phyloP scores from a whole-genome alignment of 2,888 invertebrate genomes.

The Drosophila quinaria region DNA sequence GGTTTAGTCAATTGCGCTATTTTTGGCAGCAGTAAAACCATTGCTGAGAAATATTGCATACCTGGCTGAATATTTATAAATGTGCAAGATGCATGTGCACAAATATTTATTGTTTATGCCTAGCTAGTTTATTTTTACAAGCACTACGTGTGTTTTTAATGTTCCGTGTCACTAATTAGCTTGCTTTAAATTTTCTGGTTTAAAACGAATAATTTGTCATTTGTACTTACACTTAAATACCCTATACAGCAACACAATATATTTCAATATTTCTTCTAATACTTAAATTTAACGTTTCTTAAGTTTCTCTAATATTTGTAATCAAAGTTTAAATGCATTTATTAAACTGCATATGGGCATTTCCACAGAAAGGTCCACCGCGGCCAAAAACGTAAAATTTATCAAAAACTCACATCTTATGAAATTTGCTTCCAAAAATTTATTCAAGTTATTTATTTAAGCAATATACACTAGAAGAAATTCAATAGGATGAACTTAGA shows the following conservation, averaged over 20 bases:
- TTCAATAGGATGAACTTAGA: too few relatives aligned
- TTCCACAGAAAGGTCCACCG: too few relatives aligned
- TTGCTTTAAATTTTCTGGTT: background rate
- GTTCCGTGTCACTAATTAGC: slow-evolving; percentile 16
- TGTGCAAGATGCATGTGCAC: background rate
- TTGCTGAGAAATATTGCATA: slow-evolving; percentile 5
- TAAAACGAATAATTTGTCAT: slow-evolving; percentile 9
- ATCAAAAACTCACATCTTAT: too few relatives aligned
- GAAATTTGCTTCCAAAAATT: too few relatives aligned
- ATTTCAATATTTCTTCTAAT: background rate
- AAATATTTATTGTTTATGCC: slow-evolving; percentile 17
- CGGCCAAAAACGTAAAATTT: too few relatives aligned
- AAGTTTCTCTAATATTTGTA: background rate
- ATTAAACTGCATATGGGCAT: background rate
- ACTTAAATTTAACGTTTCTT: background rate
- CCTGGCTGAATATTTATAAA: slow-evolving; percentile 7
- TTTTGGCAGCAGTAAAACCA: slow-evolving; percentile 36
- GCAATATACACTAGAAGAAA: too few relatives aligned
- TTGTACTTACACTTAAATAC: slow-evolving; percentile 9
- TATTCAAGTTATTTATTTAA: too few relatives aligned
- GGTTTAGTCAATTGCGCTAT: slow-evolving; percentile 43
- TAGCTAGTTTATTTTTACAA: background rate
- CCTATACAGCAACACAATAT: background rate
- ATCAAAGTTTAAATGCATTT: background rate
- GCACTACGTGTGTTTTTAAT: background rate